These are phyloP conservation scores for Palythoa caribaeorum DNA, from an alignment of 92 coral and sea anemone genomes.

Conservation along the genomic window DNA sequence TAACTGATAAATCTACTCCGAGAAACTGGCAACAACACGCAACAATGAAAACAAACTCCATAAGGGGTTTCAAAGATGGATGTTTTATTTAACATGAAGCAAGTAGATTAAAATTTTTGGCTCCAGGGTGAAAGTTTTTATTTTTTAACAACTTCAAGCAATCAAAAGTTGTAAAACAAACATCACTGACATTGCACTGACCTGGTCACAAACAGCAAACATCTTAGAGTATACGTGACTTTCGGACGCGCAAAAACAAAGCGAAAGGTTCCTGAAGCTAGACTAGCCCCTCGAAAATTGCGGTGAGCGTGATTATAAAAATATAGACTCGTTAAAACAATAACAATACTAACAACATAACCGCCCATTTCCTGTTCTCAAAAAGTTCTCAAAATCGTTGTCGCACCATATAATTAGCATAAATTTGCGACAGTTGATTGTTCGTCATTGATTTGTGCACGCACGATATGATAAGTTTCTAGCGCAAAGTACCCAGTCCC, in stretches of 20 bases:
- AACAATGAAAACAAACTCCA: not conserved
- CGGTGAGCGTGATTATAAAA: conserved; percentile 19
- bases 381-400: not conserved
- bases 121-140: not conserved
- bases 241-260: not conserved
- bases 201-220: not conserved
- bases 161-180: not conserved
- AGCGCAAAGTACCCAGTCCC: not conserved
- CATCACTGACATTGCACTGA: not conserved
- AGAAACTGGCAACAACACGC: not conserved
- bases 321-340: not conserved
- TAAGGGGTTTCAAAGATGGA: not conserved
- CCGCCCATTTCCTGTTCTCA: conserved; percentile 42
- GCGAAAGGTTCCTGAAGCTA: conserved; percentile 6
- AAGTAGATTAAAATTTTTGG: not conserved
- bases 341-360: conserved; percentile 3
- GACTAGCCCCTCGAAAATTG: not conserved
- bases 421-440: conserved; percentile 47
- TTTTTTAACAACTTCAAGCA: not conserved
- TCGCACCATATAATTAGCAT: conserved; percentile 26
- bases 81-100: not conserved
- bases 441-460: not conserved
- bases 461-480: conserved; percentile 8
- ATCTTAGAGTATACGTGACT: conserved; percentile 5
- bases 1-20: not conserved